phyloP scores from a whole-genome alignment of 2,113 vertebrate genomes.

The Aspiorhynchus laticeps region DNA sequence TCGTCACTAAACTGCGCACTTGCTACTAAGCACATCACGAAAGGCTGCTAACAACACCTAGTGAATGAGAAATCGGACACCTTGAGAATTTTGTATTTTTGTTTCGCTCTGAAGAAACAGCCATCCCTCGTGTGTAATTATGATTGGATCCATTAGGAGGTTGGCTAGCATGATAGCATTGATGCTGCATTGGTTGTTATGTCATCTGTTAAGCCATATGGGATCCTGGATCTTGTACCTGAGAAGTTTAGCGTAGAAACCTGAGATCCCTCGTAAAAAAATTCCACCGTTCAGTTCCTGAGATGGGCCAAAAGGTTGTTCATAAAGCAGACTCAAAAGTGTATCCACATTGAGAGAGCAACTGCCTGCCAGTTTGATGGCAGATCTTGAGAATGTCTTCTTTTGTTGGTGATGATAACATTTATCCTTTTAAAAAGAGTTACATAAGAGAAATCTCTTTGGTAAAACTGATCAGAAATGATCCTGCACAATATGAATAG shows the following conservation, averaged over 20 bases:
- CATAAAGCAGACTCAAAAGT: not conserved
- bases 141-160: not conserved
- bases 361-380: slow-evolving; percentile 28
- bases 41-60: slow-evolving; percentile 18
- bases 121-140: not conserved
- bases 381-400: slow-evolving; percentile 38
- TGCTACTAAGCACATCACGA: slow-evolving; percentile 77
- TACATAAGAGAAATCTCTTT: not conserved
- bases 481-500: slow-evolving; percentile 41
- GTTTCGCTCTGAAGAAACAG: not conserved
- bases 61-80: not conserved
- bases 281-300: not conserved
- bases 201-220: slow-evolving; percentile 15
- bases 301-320: not conserved
- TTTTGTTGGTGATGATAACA: slow-evolving; percentile 21
- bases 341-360: not conserved
- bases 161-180: slow-evolving; percentile 55
- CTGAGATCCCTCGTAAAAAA: not conserved
- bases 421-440: slow-evolving; percentile 34
- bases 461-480: slow-evolving; percentile 24
- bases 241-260: slow-evolving; percentile 6
- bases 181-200: not conserved
- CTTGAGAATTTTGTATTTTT: not conserved
- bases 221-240: slow-evolving; percentile 27
- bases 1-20: slow-evolving; percentile 92